Percentiles rank a stretch among this genome's conserved stretches.
phyloP scores from a whole-genome alignment of 2,113 vertebrate genomes.

The Anhinga rufa region DNA sequence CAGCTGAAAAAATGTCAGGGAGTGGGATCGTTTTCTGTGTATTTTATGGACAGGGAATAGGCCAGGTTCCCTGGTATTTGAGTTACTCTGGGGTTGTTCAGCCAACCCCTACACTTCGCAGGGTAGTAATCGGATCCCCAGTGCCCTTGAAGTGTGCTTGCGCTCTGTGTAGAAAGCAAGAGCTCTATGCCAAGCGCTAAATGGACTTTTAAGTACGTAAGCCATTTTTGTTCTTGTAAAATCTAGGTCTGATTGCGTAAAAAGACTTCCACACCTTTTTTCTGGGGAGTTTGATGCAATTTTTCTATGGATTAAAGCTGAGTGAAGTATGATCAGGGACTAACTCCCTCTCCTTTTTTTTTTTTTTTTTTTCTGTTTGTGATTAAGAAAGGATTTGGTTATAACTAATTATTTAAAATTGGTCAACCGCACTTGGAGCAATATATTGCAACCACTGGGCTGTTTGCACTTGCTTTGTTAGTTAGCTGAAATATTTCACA shows the following conservation, averaged over 20 bases:
- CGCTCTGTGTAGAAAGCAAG: conserved; percentile 43
- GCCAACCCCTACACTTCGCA: conserved; percentile 64
- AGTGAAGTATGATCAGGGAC: not conserved
- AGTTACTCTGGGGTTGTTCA: conserved; percentile 59
- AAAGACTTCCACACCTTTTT: conserved; percentile 43
- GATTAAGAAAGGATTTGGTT: not conserved
- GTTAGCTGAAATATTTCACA: not conserved
- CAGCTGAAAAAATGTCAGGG: conserved; percentile 71
- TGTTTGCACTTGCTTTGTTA: not conserved
- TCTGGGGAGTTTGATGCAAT: not conserved
- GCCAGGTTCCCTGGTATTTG: conserved; percentile 66
- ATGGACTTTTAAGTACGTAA: conserved; percentile 59
- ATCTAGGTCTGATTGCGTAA: conserved; percentile 41
- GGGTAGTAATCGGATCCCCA: conserved; percentile 67
- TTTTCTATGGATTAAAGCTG: conserved; percentile 2
- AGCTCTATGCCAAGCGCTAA: conserved; percentile 56
- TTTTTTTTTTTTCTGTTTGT: not conserved
- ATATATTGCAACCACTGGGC: not conserved
- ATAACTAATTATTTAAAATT: not conserved
- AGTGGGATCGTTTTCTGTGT: conserved; percentile 68
- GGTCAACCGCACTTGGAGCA: not conserved
- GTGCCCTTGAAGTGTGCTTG: conserved; percentile 68
- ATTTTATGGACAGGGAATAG: conserved; percentile 67
- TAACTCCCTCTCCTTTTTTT: not conserved
- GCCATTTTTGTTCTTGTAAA: conserved; percentile 60